Conservation (phyloP, 2,888 invertebrate species). For the Halictus quadricinctus region DNA sequence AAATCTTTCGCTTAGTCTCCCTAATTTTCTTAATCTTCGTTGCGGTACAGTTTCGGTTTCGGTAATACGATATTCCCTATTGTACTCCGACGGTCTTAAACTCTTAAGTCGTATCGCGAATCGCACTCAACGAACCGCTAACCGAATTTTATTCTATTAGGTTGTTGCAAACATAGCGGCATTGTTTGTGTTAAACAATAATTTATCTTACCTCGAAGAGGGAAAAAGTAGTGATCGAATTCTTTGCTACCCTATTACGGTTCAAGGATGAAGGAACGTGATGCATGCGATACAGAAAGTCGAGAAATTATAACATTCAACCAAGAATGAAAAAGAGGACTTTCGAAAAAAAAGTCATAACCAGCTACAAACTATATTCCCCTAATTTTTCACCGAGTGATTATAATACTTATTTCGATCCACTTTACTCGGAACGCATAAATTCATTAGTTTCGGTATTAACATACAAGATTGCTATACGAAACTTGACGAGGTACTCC, state of each 20-base stretch:
- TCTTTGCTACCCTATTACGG: no score
- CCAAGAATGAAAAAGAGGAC: not conserved
- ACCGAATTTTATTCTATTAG: no score
- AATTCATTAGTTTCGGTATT: not conserved
- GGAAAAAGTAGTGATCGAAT: no score
- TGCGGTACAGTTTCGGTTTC: conserved; percentile 43
- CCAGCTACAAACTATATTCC: not conserved
- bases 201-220: no score
- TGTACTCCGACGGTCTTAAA: conserved; percentile 15
- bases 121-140: not conserved
- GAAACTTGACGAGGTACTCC: not conserved
- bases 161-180: no score
- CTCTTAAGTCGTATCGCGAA: not conserved
- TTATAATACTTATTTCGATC: not conserved
- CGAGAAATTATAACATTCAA: not conserved
- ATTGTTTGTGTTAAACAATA: no score
- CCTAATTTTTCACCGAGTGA: not conserved
- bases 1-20: conserved; percentile 39
- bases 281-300: no score
- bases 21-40: conserved; percentile 58
- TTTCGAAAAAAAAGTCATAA: not conserved
- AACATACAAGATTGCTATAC: not conserved
- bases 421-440: not conserved
- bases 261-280: no score
- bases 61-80: conserved; percentile 54